Base-by-base conservation (phyloP, 1,140 invertebrate genomes). In the Drosophila serrata region DNA sequence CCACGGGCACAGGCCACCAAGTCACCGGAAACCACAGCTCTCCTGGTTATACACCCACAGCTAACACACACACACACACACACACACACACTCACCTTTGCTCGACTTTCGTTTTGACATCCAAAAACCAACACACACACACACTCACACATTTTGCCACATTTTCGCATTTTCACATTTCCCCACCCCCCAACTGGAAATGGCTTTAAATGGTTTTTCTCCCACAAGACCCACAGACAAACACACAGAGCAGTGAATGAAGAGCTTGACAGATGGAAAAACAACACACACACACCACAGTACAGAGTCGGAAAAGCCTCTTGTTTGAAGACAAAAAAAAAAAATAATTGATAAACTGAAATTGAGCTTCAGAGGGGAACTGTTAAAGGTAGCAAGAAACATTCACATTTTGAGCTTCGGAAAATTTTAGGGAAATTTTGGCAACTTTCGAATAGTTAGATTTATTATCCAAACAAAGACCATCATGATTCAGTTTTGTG, bases 151-250 rank as follows among this genome's bases (percentile, higher is more conserved):
- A 49, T 49, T 37, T n/a, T 19, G 29, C 22, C 49, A 31, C 58
- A 48, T 27, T 24, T 53, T 42, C 49, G 11, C 59, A 35, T 22
- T 39, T 49, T 46, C 31, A 24, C 29, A 35, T 39, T 22, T 29
- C 35, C 55, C 27, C 60, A 22, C 35, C 55, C 60, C 64, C 33
- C 24, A 51, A 27, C 77, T 55, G 51, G 51, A 55, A 55, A 56
- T 39, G 69, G 82, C 82, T 82, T 86, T 87, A 68, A 63, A 86
- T 86, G 68, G 75, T 79, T 87, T 81, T 67, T 51, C 45, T 61
- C 48, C 45, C 75, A 61, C 65, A 62, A 73, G 45, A 60, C 49
- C 31, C 51, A 37, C 74, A 81, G 29, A 56, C 74, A 68, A 61
- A 17, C 48, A 31, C 42, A 69, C 65, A 67, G 46, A 67, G 74